Conservation (phyloP, 1,140 invertebrate species). For the Drosophila kepulauana region DNA sequence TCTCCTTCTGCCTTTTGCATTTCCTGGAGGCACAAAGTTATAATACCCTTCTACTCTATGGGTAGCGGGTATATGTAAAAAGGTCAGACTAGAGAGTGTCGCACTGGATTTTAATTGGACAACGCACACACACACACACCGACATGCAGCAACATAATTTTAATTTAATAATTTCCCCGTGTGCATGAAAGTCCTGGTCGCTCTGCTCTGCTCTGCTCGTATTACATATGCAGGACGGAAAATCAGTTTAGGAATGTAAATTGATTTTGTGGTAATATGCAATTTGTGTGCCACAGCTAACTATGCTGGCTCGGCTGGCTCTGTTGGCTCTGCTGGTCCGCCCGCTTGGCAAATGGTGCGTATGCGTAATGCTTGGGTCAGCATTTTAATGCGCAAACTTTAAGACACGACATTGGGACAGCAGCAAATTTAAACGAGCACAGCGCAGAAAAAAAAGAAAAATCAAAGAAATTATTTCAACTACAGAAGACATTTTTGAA, state of each 20-base stretch:
- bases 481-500: constrained; percentile 56
- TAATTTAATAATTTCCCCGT: constrained; percentile 80
- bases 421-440: constrained; percentile 55
- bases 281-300: constrained; percentile 62
- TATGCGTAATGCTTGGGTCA: constrained; percentile 71
- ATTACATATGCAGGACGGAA: constrained; percentile 55
- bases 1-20: too few relatives aligned
- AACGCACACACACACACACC: background rate
- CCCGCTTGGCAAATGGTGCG: constrained; percentile 63
- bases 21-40: too few relatives aligned
- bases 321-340: constrained; percentile 25
- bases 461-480: constrained; percentile 40
- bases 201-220: background rate
- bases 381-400: constrained; percentile 55
- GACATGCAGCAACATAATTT: constrained; percentile 73
- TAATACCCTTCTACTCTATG: too few relatives aligned
- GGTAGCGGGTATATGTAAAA: too few relatives aligned
- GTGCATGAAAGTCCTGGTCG: constrained; percentile 35
- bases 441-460: constrained; percentile 28
- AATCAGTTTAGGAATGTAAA: constrained; percentile 83
- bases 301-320: constrained; percentile 5
- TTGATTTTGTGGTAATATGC: constrained; percentile 82
- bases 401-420: constrained; percentile 32
- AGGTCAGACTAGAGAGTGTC: constrained; percentile 25
- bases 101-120: constrained; percentile 68